Evolutionary conservation across 1,140 invertebrate species (phyloP), one percentile per base, ranked within the genome.

Genomic region (Nixonia krombeini): DNA sequence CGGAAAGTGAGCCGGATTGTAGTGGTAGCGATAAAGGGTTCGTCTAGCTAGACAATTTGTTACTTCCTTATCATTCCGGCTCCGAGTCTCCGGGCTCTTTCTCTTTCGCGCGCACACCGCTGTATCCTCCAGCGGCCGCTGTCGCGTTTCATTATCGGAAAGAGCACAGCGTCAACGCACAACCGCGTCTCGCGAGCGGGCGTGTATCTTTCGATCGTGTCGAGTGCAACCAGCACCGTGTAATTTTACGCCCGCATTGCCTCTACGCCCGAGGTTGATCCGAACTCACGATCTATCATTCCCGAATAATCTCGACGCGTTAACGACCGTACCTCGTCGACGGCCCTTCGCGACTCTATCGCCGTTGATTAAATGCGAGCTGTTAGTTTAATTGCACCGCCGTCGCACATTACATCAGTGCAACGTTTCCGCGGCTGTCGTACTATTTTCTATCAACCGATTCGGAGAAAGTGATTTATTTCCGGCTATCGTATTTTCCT

Each of bases 31-130:
- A 52, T 45, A 21, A 52, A 62, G 62, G 52, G 53, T 74, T 73
- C 61, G 58, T 72, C 78, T 73, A 76, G 63, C 75, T 75, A 76
- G 76, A 82, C 80, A 82, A 82, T 82, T 82, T 82, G 78, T 81
- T 76, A 81, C 74, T 78, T 82, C 76, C 80, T 81, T 80, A 82
- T 82, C 79, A 76, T 49, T 70, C 51, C 2, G 29, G 2, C 29
- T 9, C 9, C 25, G 25, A n/a, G 29, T 9, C 9, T 8, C 29
- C 2, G 66, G 41, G 25, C 41, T 53, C 63, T 56, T 44, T 49
- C 57, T 62, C 63, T 59, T 56, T 70, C 51, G 58, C 41, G 45
- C 38, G 23, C 29, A 21, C n/a, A 41, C 10, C 21, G 6, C 2
- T 21, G 21, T 2, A 21, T 21, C 4, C 51, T 41, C 31, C 46